phyloP scores from a whole-genome alignment of 2,113 vertebrate genomes.

The Ancistrus triradiatus region DNA sequence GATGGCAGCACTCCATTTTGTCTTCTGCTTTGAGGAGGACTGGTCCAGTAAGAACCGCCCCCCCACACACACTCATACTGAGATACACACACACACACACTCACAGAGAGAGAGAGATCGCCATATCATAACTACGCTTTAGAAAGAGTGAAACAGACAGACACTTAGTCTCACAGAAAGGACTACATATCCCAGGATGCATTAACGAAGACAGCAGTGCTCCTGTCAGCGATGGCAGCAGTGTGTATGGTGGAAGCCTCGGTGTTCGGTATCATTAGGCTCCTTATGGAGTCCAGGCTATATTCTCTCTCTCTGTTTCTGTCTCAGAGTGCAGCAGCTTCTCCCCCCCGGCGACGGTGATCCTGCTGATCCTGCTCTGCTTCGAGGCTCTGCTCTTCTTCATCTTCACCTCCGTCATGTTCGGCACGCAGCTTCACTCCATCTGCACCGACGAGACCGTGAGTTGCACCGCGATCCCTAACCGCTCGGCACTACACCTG shows the following conservation, averaged over 20 bases:
- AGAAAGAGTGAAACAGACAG: no score
- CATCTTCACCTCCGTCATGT: constrained; percentile 97
- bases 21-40: constrained; percentile 94
- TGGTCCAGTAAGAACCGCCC: constrained; percentile 85
- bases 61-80: not conserved
- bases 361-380: constrained; percentile 93
- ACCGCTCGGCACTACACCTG: not conserved
- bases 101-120: no score
- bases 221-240: no score
- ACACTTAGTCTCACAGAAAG: no score
- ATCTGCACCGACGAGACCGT: constrained; percentile 97
- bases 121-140: no score
- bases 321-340: constrained; percentile 90
- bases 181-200: no score
- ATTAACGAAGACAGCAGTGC: no score
- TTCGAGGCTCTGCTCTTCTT: constrained; percentile 95
- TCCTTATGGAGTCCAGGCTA: no score
- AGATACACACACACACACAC: no score
- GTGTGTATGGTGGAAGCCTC: no score
- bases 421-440: constrained; percentile 96
- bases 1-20: constrained; percentile 93
- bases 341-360: constrained; percentile 89
- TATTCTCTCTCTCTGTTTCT: no score
- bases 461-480: constrained; percentile 50
- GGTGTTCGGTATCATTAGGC: no score